Evolutionary conservation across 2,888 invertebrate genomes (phyloP), one percentile per base, ranked within the genome.

Genomic region (Cecidostiba fungosa): DNA sequence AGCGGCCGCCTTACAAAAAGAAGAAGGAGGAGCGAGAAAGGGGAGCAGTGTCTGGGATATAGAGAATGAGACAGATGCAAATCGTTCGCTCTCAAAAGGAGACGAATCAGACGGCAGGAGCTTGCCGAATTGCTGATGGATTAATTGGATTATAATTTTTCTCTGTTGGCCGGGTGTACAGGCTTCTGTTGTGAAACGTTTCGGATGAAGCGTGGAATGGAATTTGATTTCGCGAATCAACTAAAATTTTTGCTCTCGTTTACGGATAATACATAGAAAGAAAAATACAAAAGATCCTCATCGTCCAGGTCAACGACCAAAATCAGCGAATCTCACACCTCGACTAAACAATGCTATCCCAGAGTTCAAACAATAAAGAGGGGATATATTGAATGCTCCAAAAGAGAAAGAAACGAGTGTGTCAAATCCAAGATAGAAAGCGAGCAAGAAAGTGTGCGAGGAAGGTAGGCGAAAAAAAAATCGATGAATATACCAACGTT

Each of bases 21-120:
- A 50, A 82, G 77, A 73, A 69, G 69, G 6, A 77, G 36, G 16
- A 43, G 47, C 19, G 77, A 77, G 77, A 39, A 36, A 62, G 32
- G 2, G 70, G 32, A 16, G 72, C 36, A 62, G 73, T 59, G 19
- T n/a, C 16, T n/a, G 81, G 84, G 10, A 3, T 16, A 6, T 3
- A 10, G 80, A 81, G 85, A 81, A 86, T 73, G 70, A 87, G 87
- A 78, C 86, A 86, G 79, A 76, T 78, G 84, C 85, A 85, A 66
- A 85, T 84, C 87, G 83, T 76, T 82, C 47, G 84, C 76, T 87
- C 86, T 87, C 86, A 39, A 81, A 81, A 82, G 83, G 80, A 83
- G 86, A 86, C 77, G 83, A 80, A 86, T 83, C 77, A 70, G 77
- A 43, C 36, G 14, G 16, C 3, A 26, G 85, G 84, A 88, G 87